phyloP scores from a whole-genome alignment of 2,797 vertebrate genomes.

The Rhyacichthys aspro region DNA sequence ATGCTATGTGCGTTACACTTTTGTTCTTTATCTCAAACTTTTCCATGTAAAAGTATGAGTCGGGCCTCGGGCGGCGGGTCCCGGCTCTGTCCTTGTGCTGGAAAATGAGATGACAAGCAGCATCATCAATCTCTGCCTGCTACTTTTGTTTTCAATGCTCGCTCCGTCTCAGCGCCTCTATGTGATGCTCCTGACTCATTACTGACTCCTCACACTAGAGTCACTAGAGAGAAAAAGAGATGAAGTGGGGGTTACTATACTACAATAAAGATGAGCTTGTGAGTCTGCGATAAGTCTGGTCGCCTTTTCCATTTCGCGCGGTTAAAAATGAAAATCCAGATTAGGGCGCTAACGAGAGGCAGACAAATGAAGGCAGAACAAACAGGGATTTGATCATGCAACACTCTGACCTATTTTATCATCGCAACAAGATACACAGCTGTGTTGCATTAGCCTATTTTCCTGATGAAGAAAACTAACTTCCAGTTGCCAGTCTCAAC shows the following conservation, averaged over 20 bases:
- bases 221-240: constrained; percentile 28
- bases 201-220: constrained; percentile 48
- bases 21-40: constrained; percentile 25
- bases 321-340: constrained; percentile 68
- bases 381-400: constrained; percentile 57
- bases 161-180: constrained; percentile 33
- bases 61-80: constrained; percentile 34
- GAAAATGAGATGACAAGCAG: constrained; percentile 57
- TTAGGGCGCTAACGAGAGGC: constrained; percentile 66
- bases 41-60: constrained; percentile 28
- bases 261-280: constrained; percentile 45
- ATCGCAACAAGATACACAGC: constrained; percentile 30
- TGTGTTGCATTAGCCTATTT: constrained; percentile 50
- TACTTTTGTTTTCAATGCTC: constrained; percentile 49
- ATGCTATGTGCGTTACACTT: constrained; percentile 28
- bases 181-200: constrained; percentile 65
- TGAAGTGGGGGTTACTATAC: background rate
- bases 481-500: background rate
- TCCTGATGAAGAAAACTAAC: constrained; percentile 38
- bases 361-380: constrained; percentile 68
- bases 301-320: constrained; percentile 48
- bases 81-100: constrained; percentile 43
- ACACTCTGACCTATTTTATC: constrained; percentile 60
- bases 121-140: constrained; percentile 67
- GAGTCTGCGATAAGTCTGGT: constrained; percentile 43